phyloP scores from a whole-genome alignment of 2,888 invertebrate species.

The Phytoseiulus persimilis region DNA sequence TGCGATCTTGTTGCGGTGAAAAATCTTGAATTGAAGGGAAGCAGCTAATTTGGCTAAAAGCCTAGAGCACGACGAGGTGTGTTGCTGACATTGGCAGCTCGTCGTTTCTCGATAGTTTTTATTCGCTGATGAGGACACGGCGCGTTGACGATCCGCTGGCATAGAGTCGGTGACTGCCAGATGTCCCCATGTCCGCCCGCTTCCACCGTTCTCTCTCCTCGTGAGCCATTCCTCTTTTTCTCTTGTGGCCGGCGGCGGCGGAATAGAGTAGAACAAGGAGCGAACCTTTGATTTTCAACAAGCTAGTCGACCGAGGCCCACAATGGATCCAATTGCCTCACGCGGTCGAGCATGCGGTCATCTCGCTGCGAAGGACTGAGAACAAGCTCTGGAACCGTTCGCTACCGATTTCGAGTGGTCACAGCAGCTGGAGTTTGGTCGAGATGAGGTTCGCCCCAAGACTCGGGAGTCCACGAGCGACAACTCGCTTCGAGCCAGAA shows the following conservation, averaged over 20 bases:
- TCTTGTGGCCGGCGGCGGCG: not conserved
- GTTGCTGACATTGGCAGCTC: not conserved
- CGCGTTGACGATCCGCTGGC: not conserved
- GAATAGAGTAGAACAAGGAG: not conserved
- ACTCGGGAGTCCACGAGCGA: not conserved
- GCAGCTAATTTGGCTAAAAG: slow-evolving; percentile 5
- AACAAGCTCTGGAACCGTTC: no score
- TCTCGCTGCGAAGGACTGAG: no score
- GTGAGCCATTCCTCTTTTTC: not conserved
- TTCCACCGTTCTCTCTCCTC: not conserved
- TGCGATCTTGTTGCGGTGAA: not conserved
- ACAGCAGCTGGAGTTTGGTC: not conserved
- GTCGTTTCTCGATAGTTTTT: not conserved
- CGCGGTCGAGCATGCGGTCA: no score
- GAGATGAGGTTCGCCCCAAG: not conserved
- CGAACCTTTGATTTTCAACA: not conserved
- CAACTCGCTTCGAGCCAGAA: not conserved
- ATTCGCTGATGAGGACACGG: not conserved
- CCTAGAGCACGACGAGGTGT: not conserved
- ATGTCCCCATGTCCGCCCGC: not conserved
- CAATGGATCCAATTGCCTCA: not conserved
- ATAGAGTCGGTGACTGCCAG: not conserved
- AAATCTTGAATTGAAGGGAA: not conserved
- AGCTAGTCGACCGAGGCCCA: no score
- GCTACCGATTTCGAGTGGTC: no score